phyloP scores from a whole-genome alignment of 2,797 vertebrate species.

The Thunnus albacares region DNA sequence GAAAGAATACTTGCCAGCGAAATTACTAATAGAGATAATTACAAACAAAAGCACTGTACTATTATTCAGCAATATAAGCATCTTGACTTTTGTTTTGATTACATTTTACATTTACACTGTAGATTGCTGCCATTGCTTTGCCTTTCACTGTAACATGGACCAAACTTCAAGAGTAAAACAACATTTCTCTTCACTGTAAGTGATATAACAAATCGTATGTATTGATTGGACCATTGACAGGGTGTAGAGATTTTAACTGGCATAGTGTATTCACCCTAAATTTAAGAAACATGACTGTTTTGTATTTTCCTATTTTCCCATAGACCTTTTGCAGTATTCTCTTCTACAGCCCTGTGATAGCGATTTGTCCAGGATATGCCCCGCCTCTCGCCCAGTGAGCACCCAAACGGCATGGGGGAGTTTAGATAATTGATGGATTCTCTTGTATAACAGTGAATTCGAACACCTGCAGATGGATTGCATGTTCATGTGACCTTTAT shows the following conservation, averaged over 20 bases:
- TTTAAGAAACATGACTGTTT: background rate
- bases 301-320: background rate
- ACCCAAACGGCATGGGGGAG: constrained; percentile 3
- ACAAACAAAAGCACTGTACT: constrained; percentile 48
- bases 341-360: background rate
- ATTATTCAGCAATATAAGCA: constrained; percentile 10
- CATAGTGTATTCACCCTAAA: background rate
- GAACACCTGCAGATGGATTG: constrained; percentile 33
- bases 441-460: constrained; percentile 34
- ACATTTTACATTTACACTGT: background rate
- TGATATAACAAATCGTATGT: too few species aligned
- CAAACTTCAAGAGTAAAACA: too few species aligned
- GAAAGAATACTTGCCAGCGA: constrained; percentile 60
- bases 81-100: background rate
- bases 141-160: too few species aligned
- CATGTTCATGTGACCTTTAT: constrained; percentile 26
- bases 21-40: constrained; percentile 60
- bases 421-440: constrained; percentile 37
- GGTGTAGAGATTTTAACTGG: background rate
- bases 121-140: background rate
- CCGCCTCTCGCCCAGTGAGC: background rate
- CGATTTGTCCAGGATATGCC: background rate
- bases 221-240: background rate
- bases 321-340: background rate
- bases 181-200: too few species aligned